A percentile compares a stretch with the other conserved stretches of the same genome.
These are phyloP conservation scores for Eumerus sabulonum DNA, from an alignment of 2,888 invertebrate species.

Conservation along the genomic window DNA sequence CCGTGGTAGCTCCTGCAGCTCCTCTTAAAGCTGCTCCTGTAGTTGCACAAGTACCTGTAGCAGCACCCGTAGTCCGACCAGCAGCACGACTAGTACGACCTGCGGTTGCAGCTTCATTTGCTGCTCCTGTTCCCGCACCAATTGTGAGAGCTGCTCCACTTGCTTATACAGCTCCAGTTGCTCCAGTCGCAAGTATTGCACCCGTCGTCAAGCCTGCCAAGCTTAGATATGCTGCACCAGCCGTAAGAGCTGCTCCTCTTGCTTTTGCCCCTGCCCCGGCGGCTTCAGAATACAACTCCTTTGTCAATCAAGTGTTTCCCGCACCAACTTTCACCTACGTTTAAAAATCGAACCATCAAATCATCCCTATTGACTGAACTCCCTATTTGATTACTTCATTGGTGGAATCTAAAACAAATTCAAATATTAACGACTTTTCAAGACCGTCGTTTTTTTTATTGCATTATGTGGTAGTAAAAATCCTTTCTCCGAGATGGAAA, in stretches of 20 bases:
- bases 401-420: too few species aligned
- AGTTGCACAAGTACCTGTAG: neutral
- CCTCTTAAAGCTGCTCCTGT: conserved; percentile 45
- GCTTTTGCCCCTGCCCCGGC: conserved; percentile 59
- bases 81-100: conserved; percentile 3
- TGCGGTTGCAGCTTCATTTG: conserved; percentile 13
- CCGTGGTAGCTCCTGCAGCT: conserved; percentile 31
- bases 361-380: conserved; percentile 6
- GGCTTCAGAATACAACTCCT: conserved; percentile 30
- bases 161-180: conserved; percentile 47
- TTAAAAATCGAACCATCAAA: neutral
- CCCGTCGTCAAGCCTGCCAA: conserved; percentile 7
- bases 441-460: too few species aligned
- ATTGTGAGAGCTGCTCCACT: conserved; percentile 54
- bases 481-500: too few species aligned
- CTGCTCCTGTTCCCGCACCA: conserved; percentile 30
- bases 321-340: conserved; percentile 32
- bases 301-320: conserved; percentile 1
- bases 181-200: conserved; percentile 5
- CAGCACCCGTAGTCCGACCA: conserved; percentile 6
- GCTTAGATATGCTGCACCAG: conserved; percentile 5
- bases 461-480: too few species aligned
- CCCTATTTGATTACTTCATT: conserved; percentile 18
- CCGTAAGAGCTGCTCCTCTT: neutral
- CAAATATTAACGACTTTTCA: too few species aligned